Percentiles rank a stretch among this genome's conserved stretches.
These are phyloP conservation scores for Cotesia glomerata DNA, from an alignment of 1,140 invertebrate genomes.

Conservation along the genomic window DNA sequence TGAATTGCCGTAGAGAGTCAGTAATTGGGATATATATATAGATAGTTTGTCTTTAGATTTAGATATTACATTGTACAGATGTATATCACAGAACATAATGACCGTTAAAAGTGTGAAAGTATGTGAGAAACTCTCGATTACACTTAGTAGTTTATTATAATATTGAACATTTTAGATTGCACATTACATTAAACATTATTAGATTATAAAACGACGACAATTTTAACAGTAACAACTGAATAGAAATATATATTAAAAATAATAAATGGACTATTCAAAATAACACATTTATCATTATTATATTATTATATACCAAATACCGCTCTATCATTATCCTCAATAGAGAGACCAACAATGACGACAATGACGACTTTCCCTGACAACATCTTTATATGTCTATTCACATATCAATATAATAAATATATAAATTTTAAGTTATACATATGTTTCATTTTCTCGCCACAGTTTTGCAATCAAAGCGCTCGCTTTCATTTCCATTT, in stretches of 20 bases:
- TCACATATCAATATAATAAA: background rate
- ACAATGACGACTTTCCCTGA: background rate
- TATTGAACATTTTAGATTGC: no score
- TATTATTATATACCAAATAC: background rate
- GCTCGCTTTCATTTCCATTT: no score
- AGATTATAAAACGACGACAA: no score
- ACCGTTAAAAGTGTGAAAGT: conserved; percentile 16
- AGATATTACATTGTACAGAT: background rate
- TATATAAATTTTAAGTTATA: background rate
- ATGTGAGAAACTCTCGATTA: conserved; percentile 23
- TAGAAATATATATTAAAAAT: no score
- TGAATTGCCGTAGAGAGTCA: no score
- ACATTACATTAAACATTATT: background rate
- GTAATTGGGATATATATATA: no score
- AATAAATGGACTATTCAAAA: no score
- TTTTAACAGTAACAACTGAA: background rate
- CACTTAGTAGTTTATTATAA: conserved; percentile 12
- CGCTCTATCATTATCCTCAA: conserved; percentile 16
- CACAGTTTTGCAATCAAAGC: no score
- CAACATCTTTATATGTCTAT: background rate
- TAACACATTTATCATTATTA: no score
- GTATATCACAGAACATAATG: background rate
- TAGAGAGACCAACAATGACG: background rate
- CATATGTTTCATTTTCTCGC: background rate
- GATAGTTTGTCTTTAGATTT: no score